A percentile compares a stretch with the other conserved stretches of the same genome.
Evolutionary conservation across 2,888 invertebrate species (phyloP).

Genomic region (Charanyca ferruginea): DNA sequence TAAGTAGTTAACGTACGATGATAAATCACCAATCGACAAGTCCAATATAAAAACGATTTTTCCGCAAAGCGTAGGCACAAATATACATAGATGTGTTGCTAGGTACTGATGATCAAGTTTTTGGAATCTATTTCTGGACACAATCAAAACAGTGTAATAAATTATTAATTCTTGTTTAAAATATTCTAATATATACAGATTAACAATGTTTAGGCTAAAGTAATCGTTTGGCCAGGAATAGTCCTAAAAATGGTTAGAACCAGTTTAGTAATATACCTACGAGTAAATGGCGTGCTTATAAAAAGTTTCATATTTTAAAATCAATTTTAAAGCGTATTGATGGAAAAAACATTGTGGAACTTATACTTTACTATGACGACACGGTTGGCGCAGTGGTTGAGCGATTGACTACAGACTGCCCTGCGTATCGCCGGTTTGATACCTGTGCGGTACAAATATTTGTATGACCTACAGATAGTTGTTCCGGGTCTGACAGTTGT

Average conservation of each 20-base stretch:
- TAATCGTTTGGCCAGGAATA: neutral
- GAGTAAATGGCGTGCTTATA: neutral
- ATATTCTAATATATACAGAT: neutral
- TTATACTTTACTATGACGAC: neutral
- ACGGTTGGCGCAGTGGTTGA: no score
- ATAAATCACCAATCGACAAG: neutral
- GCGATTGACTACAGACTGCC: no score
- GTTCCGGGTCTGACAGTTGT: no score
- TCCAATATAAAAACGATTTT: neutral
- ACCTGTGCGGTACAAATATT: no score
- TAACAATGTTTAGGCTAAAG: neutral
- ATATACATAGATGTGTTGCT: neutral
- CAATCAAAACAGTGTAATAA: conserved; percentile 7
- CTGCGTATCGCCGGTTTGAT: no score
- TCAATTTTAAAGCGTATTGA: no score
- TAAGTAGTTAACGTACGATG: no score
- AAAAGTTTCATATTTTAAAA: no score
- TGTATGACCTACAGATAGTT: no score
- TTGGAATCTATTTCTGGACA: conserved; percentile 14
- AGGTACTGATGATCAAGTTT: no score
- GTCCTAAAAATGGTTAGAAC: neutral
- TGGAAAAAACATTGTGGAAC: neutral
- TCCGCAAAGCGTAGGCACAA: neutral
- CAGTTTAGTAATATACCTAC: neutral
- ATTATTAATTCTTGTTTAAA: conserved; percentile 10